These are phyloP conservation scores for Macrobrachium rosenbergii DNA, from an alignment of 1,140 invertebrate species.

Conservation along the genomic window DNA sequence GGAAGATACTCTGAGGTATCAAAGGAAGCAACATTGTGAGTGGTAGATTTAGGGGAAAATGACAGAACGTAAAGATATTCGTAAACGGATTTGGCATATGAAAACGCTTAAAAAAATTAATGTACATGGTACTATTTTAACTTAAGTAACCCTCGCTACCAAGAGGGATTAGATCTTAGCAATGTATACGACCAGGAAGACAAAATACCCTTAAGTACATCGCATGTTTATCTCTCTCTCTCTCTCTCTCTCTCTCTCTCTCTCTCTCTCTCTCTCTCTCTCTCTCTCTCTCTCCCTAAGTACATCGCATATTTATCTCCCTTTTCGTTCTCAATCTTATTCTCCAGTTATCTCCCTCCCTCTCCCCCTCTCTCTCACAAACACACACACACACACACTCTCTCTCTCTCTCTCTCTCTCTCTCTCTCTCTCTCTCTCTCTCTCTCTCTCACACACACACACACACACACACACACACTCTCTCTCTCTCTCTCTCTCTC, in stretches of 20 bases:
- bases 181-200: too few relatives aligned
- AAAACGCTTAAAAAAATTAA: too few relatives aligned
- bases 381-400: constrained; percentile 2
- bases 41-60: too few relatives aligned
- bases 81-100: too few relatives aligned
- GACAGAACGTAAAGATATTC: too few relatives aligned
- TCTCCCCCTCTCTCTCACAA: constrained; percentile 17
- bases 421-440: constrained; percentile 34
- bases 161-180: too few relatives aligned
- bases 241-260: constrained; percentile 13
- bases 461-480: neutral
- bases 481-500: constrained; percentile 16
- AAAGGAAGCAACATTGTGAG: too few relatives aligned
- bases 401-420: constrained; percentile 13
- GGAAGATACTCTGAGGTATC: too few relatives aligned
- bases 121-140: too few relatives aligned
- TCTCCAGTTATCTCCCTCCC: neutral
- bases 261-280: constrained; percentile 34
- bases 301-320: neutral
- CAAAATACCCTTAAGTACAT: neutral
- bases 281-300: constrained; percentile 22
- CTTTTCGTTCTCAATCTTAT: neutral
- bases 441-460: constrained; percentile 16
- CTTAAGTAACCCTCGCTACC: too few relatives aligned
- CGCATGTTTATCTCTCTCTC: neutral